phyloP scores from a whole-genome alignment of 2,113 vertebrate species.

The Leucopternis melanops region DNA sequence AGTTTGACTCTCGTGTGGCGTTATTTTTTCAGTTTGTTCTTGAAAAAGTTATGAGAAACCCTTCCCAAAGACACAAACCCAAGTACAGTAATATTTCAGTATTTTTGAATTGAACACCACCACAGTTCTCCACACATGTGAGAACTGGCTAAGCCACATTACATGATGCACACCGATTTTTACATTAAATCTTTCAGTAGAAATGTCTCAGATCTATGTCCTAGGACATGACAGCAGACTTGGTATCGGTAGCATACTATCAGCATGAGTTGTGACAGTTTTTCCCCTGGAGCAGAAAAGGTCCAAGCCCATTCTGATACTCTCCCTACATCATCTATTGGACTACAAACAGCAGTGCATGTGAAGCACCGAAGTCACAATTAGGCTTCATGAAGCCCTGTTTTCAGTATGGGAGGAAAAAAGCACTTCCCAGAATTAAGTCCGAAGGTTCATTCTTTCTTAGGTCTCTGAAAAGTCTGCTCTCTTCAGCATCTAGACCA shows the following conservation, averaged over 20 bases:
- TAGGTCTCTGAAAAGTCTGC: not conserved
- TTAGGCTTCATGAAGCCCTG: not conserved
- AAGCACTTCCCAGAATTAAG: not conserved
- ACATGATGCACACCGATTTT: not conserved
- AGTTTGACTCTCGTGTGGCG: too few species aligned
- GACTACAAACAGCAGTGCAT: not conserved
- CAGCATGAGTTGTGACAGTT: not conserved
- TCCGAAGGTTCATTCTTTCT: not conserved
- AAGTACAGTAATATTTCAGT: not conserved
- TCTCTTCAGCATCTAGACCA: not conserved
- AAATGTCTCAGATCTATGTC: not conserved
- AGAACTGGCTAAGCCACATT: not conserved
- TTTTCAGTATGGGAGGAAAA: not conserved
- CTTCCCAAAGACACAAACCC: not conserved
- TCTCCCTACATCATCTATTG: too few species aligned
- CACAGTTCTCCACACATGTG: not conserved
- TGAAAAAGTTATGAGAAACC: too few species aligned
- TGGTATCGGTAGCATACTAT: not conserved
- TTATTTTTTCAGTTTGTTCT: too few species aligned
- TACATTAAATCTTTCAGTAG: not conserved
- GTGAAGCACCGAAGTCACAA: not conserved
- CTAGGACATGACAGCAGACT: not conserved
- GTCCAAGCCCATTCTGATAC: not conserved
- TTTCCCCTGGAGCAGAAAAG: not conserved
- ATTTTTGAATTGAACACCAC: not conserved